Base-by-base conservation (phyloP, 2,888 invertebrate genomes). In the Machimus atricapillus region DNA sequence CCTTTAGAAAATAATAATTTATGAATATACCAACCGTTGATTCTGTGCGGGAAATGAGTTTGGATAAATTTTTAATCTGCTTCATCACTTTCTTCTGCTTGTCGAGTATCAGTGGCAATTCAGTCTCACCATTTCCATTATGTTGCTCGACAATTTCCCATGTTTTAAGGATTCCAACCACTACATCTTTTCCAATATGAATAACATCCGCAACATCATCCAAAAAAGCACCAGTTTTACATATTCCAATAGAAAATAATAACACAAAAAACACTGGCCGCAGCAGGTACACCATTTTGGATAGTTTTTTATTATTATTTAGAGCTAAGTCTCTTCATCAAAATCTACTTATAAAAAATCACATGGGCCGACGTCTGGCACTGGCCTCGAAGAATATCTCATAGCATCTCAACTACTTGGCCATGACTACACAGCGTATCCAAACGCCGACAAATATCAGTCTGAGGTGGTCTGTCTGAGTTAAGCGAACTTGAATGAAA, bases 131-230 rank as follows among this genome's bases (percentile, higher is more conserved):
- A 31, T 93, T 92, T 1, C 92, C 90, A 89, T 94, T 93, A 85
- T 94, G 93, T 31, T 94, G 94, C 85, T 95, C 94, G 40, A 95
- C 92, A 16, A 95, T 90, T 89, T 95, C 94, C 95, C 95, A 95
- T 34, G 95, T 93, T 89, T 94, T 94, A 1, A 95, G 91, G 43
- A 95, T 93, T 81, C 94, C 94, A 82, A 94, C 93, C 40, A 94
- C 94, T 52, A 95, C 94, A 90, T 95, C 95, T 90, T 94, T 95
- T 56, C 91, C 90, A n/a, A 92, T 90, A 90, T 93, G 93, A 27
- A 95, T 90, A 16, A 95, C 93, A 91, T 95, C 95, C 79, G 95
- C 91, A 1, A 94, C 94, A 89, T 94, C 95, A 88, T 94, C 94
- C 37, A 95, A 91, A 78, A 95, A 89, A 31, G 93, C 94, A 90